Evolutionary conservation across 2,888 invertebrate genomes (phyloP), one percentile per base, ranked within the genome.

Genomic region (Oscheius sp.): DNA sequence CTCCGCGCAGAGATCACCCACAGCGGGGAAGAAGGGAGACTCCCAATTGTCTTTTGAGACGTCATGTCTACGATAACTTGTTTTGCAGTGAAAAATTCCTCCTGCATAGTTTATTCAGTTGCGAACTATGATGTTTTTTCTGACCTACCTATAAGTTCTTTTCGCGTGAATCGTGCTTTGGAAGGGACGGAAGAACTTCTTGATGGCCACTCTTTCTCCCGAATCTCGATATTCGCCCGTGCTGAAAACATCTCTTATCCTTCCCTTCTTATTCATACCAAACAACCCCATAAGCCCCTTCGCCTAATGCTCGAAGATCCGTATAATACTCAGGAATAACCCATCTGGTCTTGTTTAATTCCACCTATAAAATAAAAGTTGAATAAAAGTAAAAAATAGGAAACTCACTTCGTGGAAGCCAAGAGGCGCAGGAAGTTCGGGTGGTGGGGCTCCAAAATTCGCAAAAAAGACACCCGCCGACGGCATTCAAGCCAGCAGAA

Each of bases 131-230:
- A n/a, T n/a, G n/a, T n/a, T n/a, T n/a, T n/a, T n/a, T n/a, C n/a
- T n/a, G n/a, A n/a, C n/a, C n/a, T 20, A 66, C 66, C 66, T 36
- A 20, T 61, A 67, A 2, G 67, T 67, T 20, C 67, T 36, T 41
- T 67, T 67, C 12, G 67, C 98, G 89, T 98, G 97, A 17, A 97
- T 98, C 76, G 97, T 97, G 90, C 98, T 98, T 90, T 98, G 97
- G 90, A 98, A 99, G 79, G 98, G 98, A 87, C 97, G 91, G 86
- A 95, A 96, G 83, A 99, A 90, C 88, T 98, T 99, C 51, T 77
- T 97, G 75, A 98, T 97, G 32, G 97, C 97, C 71, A 97, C 95
- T 90, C 94, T 93, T 86, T 91, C 91, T 82, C 91, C 76, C 8
- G 76, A 74, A 8, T 71, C 67, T 20, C 70, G 71, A 49, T 78